phyloP scores from a whole-genome alignment of 2,113 vertebrate genomes.

The Cololabis saira region DNA sequence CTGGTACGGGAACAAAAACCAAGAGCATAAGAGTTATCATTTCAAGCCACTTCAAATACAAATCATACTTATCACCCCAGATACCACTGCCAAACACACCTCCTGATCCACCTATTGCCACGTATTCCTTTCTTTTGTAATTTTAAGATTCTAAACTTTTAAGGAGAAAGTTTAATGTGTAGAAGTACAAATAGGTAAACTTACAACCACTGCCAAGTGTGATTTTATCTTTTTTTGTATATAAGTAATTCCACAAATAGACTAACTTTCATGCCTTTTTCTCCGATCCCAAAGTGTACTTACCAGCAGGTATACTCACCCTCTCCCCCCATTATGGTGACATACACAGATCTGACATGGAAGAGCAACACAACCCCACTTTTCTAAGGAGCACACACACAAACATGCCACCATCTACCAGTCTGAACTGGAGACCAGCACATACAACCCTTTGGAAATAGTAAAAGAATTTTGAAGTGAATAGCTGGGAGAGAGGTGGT shows the following conservation, averaged over 20 bases:
- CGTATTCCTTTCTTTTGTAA: conserved; percentile 2
- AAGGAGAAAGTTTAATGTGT: conserved; percentile 10
- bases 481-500: conserved; percentile 49
- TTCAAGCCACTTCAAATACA: background rate
- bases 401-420: conserved; percentile 47
- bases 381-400: conserved; percentile 54
- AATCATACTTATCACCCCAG: background rate
- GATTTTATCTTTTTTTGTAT: background rate
- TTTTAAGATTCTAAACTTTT: conserved; percentile 19
- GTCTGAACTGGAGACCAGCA: conserved; percentile 36
- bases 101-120: conserved; percentile 12
- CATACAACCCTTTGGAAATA: conserved; percentile 18
- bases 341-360: conserved; percentile 76
- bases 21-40: conserved; percentile 34
- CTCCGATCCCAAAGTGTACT: conserved; percentile 68
- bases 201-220: conserved; percentile 4
- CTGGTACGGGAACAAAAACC: conserved; percentile 76
- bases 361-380: conserved; percentile 62
- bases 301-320: conserved; percentile 79
- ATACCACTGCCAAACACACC: conserved; percentile 33
- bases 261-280: background rate
- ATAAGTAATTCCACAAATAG: conserved; percentile 13
- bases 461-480: conserved; percentile 36
- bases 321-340: conserved; percentile 71
- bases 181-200: conserved; percentile 2